A percentile compares a stretch with the other conserved stretches of the same genome.
Evolutionary conservation across 2,888 invertebrate species (phyloP).

Genomic region (Sipunculus nudus): DNA sequence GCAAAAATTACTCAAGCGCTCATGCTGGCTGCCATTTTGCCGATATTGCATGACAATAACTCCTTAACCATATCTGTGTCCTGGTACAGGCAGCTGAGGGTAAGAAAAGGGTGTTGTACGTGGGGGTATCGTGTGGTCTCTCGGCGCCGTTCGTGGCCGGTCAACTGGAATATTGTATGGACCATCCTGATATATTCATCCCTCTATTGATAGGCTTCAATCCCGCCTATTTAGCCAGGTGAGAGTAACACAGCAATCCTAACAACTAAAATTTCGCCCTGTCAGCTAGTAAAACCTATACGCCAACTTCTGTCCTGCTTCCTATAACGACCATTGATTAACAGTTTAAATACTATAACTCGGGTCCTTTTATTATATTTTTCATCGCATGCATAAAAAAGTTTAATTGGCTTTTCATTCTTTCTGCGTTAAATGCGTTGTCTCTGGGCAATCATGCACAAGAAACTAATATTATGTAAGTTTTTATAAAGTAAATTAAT

Average conservation of each 20-base stretch:
- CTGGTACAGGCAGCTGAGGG: constrained; percentile 42
- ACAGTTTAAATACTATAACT: too few species aligned
- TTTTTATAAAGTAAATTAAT: too few species aligned
- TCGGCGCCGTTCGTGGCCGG: constrained; percentile 65
- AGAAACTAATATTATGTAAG: too few species aligned
- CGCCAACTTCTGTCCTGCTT: too few species aligned
- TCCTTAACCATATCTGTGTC: not conserved
- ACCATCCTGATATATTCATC: constrained; percentile 47
- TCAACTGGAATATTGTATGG: constrained; percentile 58
- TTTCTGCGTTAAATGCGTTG: too few species aligned
- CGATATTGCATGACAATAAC: not conserved
- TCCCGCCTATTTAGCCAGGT: constrained; percentile 55
- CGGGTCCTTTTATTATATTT: too few species aligned
- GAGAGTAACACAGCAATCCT: not conserved
- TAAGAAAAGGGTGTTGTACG: constrained; percentile 49
- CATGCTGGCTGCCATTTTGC: not conserved
- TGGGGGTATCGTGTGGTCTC: constrained; percentile 64
- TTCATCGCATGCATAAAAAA: too few species aligned
- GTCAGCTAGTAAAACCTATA: too few species aligned
- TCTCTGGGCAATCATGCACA: too few species aligned
- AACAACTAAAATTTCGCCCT: too few species aligned
- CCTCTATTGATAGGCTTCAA: constrained; percentile 64
- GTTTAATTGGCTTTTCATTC: too few species aligned
- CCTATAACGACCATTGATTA: too few species aligned
- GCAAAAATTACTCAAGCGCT: not conserved